phyloP scores from a whole-genome alignment of 2,113 vertebrate genomes.

The Cryptotis parvus region DNA sequence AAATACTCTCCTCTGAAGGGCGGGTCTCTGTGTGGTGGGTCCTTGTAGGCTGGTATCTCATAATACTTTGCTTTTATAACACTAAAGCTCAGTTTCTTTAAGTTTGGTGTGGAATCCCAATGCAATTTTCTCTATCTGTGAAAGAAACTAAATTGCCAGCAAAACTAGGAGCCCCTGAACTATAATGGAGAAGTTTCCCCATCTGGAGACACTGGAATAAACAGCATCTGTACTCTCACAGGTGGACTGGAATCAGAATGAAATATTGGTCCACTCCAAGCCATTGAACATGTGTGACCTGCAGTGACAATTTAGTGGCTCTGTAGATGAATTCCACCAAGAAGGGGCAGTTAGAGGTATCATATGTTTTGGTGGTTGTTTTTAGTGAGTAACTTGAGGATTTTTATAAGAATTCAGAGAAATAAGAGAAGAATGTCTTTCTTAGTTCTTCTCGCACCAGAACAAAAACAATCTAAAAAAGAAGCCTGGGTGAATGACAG shows the following conservation, averaged over 20 bases:
- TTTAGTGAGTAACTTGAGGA: not conserved
- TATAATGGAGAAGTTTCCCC: accelerated
- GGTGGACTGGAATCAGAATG: not conserved
- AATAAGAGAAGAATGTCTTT: not conserved
- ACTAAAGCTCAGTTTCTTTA: not conserved
- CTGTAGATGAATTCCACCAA: not conserved
- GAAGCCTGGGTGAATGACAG: not conserved
- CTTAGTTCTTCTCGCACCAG: not conserved
- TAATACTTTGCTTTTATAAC: not conserved
- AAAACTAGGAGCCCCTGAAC: not conserved
- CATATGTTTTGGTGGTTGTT: not conserved
- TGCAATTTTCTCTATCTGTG: not conserved
- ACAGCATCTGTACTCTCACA: accelerated
- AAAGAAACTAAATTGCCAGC: not conserved
- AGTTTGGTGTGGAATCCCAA: not conserved
- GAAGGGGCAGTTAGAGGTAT: not conserved
- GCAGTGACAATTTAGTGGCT: not conserved
- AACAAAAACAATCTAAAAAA: not conserved
- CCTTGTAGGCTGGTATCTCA: no score
- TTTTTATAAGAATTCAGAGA: not conserved
- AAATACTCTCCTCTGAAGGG: no score
- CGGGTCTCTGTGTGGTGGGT: no score
- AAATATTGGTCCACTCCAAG: not conserved
- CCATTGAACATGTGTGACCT: no score
- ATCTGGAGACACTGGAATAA: not conserved